These are phyloP conservation scores for Ectropis crepuscularia DNA, from an alignment of 2,888 invertebrate species.

Conservation along the genomic window DNA sequence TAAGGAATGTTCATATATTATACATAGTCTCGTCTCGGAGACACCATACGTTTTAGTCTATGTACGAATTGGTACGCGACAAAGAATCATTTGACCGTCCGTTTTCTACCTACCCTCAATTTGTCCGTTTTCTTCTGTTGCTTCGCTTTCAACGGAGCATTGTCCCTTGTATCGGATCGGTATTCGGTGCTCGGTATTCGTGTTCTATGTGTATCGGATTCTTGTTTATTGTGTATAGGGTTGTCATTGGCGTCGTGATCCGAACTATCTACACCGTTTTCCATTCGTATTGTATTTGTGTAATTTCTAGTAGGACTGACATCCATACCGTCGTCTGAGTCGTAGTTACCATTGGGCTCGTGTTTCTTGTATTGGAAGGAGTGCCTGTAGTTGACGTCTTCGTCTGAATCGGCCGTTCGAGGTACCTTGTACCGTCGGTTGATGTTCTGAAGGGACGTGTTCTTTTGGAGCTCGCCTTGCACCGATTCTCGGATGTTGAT, in stretches of 20 bases:
- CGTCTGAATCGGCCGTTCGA: slow-evolving; percentile 66
- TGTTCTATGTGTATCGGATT: slow-evolving; percentile 55
- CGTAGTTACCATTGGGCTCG: slow-evolving; percentile 71
- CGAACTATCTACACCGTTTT: slow-evolving; percentile 72
- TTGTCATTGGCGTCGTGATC: slow-evolving; percentile 76
- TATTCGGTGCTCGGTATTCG: too few relatives aligned
- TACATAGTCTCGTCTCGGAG: slow-evolving; percentile 46
- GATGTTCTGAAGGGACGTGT: slow-evolving; percentile 78
- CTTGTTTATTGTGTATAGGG: slow-evolving; percentile 47
- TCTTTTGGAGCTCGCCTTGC: slow-evolving; percentile 71
- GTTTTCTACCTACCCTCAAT: slow-evolving; percentile 69
- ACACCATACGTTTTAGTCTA: slow-evolving; percentile 63
- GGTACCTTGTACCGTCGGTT: slow-evolving; percentile 58
- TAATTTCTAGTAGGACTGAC: slow-evolving; percentile 52
- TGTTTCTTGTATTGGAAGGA: slow-evolving; percentile 60
- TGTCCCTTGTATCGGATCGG: slow-evolving; percentile 68
- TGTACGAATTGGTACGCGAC: slow-evolving; percentile 76
- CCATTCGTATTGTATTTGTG: slow-evolving; percentile 60
- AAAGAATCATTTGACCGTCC: slow-evolving; percentile 81
- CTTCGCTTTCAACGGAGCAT: slow-evolving; percentile 68
- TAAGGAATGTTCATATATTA: slow-evolving; percentile 61
- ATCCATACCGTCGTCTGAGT: slow-evolving; percentile 72
- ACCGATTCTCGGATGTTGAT: slow-evolving; percentile 65
- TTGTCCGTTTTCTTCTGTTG: slow-evolving; percentile 58
- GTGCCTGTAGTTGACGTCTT: slow-evolving; percentile 64